These are phyloP conservation scores for Cepaea nemoralis DNA, from an alignment of 1,140 invertebrate genomes.

Conservation along the genomic window DNA sequence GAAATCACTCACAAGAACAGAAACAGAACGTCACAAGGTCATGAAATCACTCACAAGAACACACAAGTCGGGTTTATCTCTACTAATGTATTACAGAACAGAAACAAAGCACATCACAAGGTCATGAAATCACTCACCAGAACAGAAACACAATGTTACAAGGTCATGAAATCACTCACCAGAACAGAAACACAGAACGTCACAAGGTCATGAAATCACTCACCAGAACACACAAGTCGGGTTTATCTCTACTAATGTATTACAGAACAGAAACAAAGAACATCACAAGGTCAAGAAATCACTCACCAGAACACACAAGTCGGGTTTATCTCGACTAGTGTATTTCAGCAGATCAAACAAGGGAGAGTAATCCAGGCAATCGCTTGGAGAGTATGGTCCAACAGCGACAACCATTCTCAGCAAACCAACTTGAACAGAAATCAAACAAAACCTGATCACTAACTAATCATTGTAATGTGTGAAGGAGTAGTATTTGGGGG, in stretches of 20 bases:
- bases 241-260: conserved; percentile 78
- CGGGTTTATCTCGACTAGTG: conserved; percentile 80
- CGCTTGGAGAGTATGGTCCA: conserved; percentile 85
- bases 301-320: conserved; percentile 80
- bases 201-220: conserved; percentile 3
- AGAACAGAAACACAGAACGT: neutral
- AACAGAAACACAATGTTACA: no score
- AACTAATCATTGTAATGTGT: no score
- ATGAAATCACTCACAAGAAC: conserved; percentile 12
- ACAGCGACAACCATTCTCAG: conserved; percentile 82
- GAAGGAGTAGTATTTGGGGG: no score
- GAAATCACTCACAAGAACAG: neutral
- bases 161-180: neutral
- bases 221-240: no score
- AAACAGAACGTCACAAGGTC: no score
- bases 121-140: conserved; percentile 45
- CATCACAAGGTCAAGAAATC: neutral
- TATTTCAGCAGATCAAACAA: conserved; percentile 82
- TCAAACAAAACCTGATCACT: no score
- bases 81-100: no score
- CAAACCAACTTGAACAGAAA: neutral
- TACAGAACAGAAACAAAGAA: conserved; percentile 49
- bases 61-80: no score
- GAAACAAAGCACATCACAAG: no score
- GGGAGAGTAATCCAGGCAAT: conserved; percentile 85